These are phyloP conservation scores for Eurypyga helias DNA, from an alignment of 2,113 vertebrate genomes.

Conservation along the genomic window DNA sequence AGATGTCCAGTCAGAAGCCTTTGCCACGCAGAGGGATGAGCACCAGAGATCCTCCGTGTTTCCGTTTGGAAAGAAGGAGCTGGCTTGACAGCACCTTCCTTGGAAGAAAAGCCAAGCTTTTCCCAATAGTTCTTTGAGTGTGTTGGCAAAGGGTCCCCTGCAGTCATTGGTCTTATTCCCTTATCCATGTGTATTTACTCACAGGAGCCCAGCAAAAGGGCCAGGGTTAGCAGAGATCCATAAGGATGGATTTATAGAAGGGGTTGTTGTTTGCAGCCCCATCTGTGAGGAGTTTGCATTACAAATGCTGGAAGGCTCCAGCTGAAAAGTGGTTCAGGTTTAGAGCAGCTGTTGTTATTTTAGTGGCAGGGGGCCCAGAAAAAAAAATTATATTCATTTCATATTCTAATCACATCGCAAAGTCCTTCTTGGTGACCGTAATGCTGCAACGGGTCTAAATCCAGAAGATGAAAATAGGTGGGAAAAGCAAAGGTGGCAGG, in stretches of 20 bases:
- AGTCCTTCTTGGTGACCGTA: not conserved
- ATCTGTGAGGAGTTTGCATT: not conserved
- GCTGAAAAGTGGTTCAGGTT: not conserved
- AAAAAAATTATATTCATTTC: accelerated
- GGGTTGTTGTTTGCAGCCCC: not conserved
- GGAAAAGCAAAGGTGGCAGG: not conserved
- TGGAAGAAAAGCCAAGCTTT: not conserved
- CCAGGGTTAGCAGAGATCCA: not conserved
- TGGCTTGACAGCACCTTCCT: not conserved
- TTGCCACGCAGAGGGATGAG: accelerated
- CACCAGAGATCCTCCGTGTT: not conserved
- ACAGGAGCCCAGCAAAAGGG: not conserved
- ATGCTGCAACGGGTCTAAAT: not conserved
- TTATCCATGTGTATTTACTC: accelerated
- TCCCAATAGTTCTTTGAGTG: not conserved
- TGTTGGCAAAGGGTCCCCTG: not conserved
- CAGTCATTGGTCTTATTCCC: not conserved
- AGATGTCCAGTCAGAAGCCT: not conserved
- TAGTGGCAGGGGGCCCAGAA: not conserved
- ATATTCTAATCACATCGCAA: not conserved
- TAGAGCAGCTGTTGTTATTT: not conserved
- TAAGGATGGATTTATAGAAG: accelerated
- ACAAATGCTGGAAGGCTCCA: not conserved
- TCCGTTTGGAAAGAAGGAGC: not conserved
- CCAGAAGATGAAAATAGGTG: not conserved